Evolutionary conservation across 2,113 vertebrate genomes (phyloP).

Genomic region (Falco punctatus): DNA sequence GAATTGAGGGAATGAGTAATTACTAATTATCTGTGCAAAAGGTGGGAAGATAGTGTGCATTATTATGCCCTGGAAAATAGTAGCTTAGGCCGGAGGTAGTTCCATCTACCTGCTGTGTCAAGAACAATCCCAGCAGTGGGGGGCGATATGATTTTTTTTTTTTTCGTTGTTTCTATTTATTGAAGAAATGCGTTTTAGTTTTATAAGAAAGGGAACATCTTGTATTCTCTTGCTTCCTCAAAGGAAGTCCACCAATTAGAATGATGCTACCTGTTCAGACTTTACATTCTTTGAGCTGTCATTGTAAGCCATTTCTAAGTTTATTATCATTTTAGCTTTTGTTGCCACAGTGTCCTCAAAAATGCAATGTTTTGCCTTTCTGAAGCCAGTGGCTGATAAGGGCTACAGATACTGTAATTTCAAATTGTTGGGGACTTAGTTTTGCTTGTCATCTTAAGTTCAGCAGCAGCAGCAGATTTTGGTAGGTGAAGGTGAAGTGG

Average conservation of each 20-base stretch:
- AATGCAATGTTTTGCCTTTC: not conserved
- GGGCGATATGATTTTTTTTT: not conserved
- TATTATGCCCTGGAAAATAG: not conserved
- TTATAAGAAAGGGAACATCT: not conserved
- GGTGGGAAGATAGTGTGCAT: not conserved
- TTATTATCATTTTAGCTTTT: not conserved
- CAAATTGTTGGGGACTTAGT: not conserved
- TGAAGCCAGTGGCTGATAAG: not conserved
- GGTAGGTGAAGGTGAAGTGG: not conserved
- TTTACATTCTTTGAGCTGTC: not conserved
- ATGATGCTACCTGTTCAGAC: not conserved
- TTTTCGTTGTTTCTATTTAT: not conserved
- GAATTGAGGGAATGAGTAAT: not conserved
- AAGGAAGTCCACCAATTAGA: not conserved
- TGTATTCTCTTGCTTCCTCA: not conserved
- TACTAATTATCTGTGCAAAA: not conserved
- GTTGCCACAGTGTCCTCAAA: not conserved
- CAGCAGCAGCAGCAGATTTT: not conserved
- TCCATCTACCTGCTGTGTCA: not conserved
- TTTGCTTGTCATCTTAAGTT: not conserved
- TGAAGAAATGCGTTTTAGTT: not conserved
- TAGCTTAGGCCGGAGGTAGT: not conserved
- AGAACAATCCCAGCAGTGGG: not conserved
- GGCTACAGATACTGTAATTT: not conserved
- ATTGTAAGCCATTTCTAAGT: not conserved